These are phyloP conservation scores for Trematomus loennbergii DNA, from an alignment of 2,113 vertebrate genomes.

Conservation along the genomic window DNA sequence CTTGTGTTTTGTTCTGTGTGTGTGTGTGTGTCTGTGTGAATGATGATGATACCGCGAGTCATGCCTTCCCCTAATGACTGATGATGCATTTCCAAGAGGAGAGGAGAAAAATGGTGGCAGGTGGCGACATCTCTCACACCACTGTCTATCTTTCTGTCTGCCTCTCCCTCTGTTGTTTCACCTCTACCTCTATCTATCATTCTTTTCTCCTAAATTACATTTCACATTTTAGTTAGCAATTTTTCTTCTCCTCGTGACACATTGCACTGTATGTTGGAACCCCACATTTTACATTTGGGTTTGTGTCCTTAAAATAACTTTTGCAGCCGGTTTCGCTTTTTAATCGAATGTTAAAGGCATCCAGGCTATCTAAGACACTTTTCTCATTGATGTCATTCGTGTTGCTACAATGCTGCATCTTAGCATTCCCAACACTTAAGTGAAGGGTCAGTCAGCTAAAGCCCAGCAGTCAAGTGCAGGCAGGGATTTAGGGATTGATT, in stretches of 20 bases:
- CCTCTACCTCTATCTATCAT: conserved; percentile 44
- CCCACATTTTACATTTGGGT: neutral
- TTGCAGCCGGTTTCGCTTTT: neutral
- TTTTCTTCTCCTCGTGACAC: neutral
- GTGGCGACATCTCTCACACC: conserved; percentile 74
- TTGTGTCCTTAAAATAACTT: neutral
- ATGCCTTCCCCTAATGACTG: conserved; percentile 77
- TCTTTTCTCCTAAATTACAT: conserved; percentile 58
- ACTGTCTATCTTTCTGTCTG: conserved; percentile 65
- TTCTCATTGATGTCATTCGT: neutral
- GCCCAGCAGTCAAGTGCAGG: neutral
- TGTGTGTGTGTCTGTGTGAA: conserved; percentile 50
- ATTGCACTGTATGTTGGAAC: conserved; percentile 22
- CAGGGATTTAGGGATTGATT: conserved; percentile 25
- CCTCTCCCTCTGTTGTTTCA: conserved; percentile 65
- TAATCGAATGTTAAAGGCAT: neutral
- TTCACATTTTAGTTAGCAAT: conserved; percentile 1
- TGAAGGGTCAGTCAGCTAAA: conserved; percentile 1
- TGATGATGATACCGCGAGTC: conserved; percentile 72
- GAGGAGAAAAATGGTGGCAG: conserved; percentile 75
- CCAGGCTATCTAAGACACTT: too few relatives aligned
- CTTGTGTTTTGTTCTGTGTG: conserved; percentile 54
- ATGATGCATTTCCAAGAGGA: conserved; percentile 79
- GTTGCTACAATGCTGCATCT: conserved; percentile 5
- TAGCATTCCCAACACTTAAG: neutral